Evolutionary conservation across 92 coral and sea anemone genomes (phyloP), one percentile per base, ranked within the genome.

Genomic region (Paramuricea clavata): DNA sequence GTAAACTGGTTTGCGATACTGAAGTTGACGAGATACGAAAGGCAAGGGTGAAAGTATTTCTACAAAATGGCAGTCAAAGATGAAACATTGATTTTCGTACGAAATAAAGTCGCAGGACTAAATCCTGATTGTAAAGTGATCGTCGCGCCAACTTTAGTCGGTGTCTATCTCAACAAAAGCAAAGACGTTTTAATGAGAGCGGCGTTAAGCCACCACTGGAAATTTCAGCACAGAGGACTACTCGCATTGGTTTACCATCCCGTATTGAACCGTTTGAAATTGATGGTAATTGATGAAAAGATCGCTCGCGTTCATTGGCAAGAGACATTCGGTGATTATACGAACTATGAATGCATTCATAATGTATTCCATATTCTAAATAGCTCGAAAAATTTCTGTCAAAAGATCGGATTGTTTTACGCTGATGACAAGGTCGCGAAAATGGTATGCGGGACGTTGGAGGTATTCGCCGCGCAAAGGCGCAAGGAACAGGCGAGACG

Each of bases 111-210:
- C 82, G 59, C 90, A 31, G 84, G 89, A 7, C 87, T 89, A 43
- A 86, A 91, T n/a, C 87, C 85, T 25, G 92, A 89, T 12, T 86
- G 89, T 79, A 92, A 89, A 89, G 86, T 95, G 44, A 94, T 95
- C 28, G 89, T 95, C n/a, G 98, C 98, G 1, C 98, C 98, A 1
- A 90, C 94, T n/a, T 80, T 86, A 70, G 93, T 92, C 0, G 98
- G 94, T 26, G 93, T 94, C 31, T 94, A 90, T 69, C 62, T 89
- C 21, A 88, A 92, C 65, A 95, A 94, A 82, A 91, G 92, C 35
- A 92, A 87, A 72, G 81, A 78, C 13, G 92, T 92, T 57, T 87
- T 95, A 23, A 87, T 94, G 33, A 91, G 91, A 43, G 87, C 91
- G 12, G 93, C 93, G 5, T 79, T 92, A 1, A 87, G 94, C 57